Conservation (phyloP, 2,797 vertebrate genomes). For the Leptoclinus maculatus region DNA sequence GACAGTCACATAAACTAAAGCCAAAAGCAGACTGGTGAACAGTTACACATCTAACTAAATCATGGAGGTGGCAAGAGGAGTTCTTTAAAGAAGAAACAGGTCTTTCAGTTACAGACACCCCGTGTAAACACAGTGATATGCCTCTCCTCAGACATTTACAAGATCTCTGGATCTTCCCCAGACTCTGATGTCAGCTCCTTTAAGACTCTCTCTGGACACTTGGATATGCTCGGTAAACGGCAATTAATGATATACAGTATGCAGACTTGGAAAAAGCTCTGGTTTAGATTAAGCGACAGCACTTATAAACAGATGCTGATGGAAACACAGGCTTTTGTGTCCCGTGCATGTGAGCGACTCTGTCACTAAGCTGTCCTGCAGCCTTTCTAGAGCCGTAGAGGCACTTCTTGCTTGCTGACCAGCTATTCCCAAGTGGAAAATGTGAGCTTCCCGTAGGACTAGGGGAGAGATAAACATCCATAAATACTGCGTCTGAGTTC, state of each 20-base stretch:
- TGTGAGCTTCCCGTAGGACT: slow-evolving; percentile 77
- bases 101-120: slow-evolving; percentile 36
- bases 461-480: slow-evolving; percentile 80
- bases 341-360: slow-evolving; percentile 28
- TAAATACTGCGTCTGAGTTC: slow-evolving; percentile 78
- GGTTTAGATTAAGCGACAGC: slow-evolving; percentile 57
- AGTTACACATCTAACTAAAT: slow-evolving; percentile 15
- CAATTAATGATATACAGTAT: slow-evolving; percentile 53
- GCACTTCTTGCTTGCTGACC: slow-evolving; percentile 59
- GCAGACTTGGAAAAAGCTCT: slow-evolving; percentile 46
- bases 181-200: slow-evolving; percentile 62
- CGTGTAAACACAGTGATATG: slow-evolving; percentile 61
- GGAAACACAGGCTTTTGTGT: slow-evolving; percentile 37
- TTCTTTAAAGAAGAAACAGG: slow-evolving; percentile 40
- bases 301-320: slow-evolving; percentile 62
- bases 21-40: slow-evolving; percentile 13
- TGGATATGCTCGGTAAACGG: slow-evolving; percentile 35
- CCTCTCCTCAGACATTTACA: slow-evolving; percentile 63
- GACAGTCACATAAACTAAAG: background rate
- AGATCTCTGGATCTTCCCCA: slow-evolving; percentile 58
- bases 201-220: slow-evolving; percentile 42
- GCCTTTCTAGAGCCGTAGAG: slow-evolving; percentile 35
- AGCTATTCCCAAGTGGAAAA: slow-evolving; percentile 80
- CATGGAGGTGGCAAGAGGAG: slow-evolving; percentile 14
- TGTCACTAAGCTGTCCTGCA: slow-evolving; percentile 49